Conservation (phyloP, 2,888 invertebrate genomes). For the Agrilus biguttatus region DNA sequence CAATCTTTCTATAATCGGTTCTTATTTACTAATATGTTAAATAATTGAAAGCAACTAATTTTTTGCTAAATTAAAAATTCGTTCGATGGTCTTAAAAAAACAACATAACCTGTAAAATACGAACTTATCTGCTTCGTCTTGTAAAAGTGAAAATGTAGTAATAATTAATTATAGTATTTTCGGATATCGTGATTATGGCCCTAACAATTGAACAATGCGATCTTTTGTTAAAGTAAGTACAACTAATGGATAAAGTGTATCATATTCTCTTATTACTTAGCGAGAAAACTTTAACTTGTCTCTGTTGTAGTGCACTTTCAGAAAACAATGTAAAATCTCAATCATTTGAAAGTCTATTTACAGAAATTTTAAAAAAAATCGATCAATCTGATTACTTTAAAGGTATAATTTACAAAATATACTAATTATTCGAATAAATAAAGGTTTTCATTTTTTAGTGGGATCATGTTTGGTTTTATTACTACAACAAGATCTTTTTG, state of each 20-base stretch:
- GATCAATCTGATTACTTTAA: slow-evolving; percentile 66
- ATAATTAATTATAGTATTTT: background rate
- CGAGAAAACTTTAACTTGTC: slow-evolving; percentile 6
- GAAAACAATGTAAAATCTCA: slow-evolving; percentile 60
- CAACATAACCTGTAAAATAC: too few relatives aligned
- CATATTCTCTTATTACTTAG: background rate
- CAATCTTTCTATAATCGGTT: too few relatives aligned
- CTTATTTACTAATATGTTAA: too few relatives aligned
- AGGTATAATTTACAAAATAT: slow-evolving; percentile 33
- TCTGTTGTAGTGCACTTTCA: slow-evolving; percentile 47
- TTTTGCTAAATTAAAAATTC: too few relatives aligned
- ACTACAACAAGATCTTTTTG: slow-evolving; percentile 54
- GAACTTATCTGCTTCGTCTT: too few relatives aligned
- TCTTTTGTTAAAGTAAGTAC: slow-evolving; percentile 31
- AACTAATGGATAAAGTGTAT: slow-evolving; percentile 1
- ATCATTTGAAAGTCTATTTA: slow-evolving; percentile 60
- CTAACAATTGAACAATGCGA: slow-evolving; percentile 36
- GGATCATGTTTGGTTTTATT: slow-evolving; percentile 46
- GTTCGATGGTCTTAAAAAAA: too few relatives aligned
- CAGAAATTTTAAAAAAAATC: slow-evolving; percentile 66
- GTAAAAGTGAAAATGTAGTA: background rate
- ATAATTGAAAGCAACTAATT: too few relatives aligned
- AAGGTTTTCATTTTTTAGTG: slow-evolving; percentile 29
- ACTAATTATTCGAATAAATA: background rate
- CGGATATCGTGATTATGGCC: slow-evolving; percentile 25